phyloP scores from a whole-genome alignment of 2,113 vertebrate species.

The Actenoides hombroni region DNA sequence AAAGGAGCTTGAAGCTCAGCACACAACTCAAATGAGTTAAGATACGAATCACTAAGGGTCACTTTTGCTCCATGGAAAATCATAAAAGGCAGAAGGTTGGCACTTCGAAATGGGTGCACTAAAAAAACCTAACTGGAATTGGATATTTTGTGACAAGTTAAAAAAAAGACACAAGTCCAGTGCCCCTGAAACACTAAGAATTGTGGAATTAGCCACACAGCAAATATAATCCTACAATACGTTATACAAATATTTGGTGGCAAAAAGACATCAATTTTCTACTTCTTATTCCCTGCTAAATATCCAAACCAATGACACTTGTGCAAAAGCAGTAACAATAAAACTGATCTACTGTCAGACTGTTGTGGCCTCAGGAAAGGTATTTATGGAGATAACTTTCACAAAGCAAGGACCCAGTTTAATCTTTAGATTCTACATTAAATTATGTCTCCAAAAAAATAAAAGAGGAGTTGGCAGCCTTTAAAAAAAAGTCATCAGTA shows the following conservation, averaged over 20 bases:
- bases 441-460: neutral
- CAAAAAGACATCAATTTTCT: neutral
- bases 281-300: neutral
- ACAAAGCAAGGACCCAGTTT: neutral
- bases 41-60: neutral
- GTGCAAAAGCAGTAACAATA: neutral
- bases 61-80: neutral
- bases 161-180: neutral
- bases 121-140: neutral
- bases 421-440: neutral
- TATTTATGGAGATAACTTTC: neutral
- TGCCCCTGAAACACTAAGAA: neutral
- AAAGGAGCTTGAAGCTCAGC: neutral
- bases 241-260: neutral
- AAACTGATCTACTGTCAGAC: neutral
- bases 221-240: neutral
- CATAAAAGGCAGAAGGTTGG: neutral
- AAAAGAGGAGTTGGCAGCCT: neutral
- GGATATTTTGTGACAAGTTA: neutral
- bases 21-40: neutral
- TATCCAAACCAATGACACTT: neutral
- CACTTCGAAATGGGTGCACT: neutral
- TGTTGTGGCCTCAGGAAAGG: neutral
- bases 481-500: neutral
- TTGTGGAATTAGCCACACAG: neutral